Percentiles rank a stretch among this genome's conserved stretches.
Evolutionary conservation across 2,888 invertebrate species (phyloP).

Genomic region (Mesorhabditis spiculigera): DNA sequence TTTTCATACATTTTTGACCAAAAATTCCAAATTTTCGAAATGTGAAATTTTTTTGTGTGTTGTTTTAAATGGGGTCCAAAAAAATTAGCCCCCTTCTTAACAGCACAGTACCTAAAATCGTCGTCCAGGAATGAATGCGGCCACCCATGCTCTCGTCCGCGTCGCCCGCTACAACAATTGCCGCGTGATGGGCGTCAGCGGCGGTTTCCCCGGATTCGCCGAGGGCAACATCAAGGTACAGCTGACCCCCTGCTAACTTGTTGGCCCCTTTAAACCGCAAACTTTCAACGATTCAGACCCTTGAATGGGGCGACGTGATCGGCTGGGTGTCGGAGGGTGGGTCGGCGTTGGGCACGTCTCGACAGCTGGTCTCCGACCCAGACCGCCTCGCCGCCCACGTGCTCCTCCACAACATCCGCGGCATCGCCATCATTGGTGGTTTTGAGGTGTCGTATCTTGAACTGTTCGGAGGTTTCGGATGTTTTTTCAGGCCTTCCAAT

Average conservation of each 20-base stretch:
- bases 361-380: conserved; percentile 22
- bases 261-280: not conserved
- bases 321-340: conserved; percentile 30
- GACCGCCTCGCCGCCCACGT: conserved; percentile 23
- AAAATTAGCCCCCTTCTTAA: no score
- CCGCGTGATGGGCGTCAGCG: conserved; percentile 83
- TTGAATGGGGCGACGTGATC: conserved; percentile 24
- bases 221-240: conserved; percentile 69
- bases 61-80: no score
- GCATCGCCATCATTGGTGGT: conserved; percentile 27
- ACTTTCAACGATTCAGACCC: not conserved
- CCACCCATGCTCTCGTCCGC: conserved; percentile 89
- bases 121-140: conserved; percentile 81
- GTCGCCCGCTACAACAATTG: conserved; percentile 89
- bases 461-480: not conserved
- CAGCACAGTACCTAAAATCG: no score
- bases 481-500: conserved; percentile 73
- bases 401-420: conserved; percentile 19
- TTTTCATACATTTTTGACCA: no score
- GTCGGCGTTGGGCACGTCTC: conserved; percentile 21
- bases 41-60: no score
- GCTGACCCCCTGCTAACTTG: not conserved
- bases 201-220: conserved; percentile 87
- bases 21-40: no score
- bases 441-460: conserved; percentile 12